phyloP scores from a whole-genome alignment of 2,797 vertebrate genomes.

The Sebastolobus altivelis region DNA sequence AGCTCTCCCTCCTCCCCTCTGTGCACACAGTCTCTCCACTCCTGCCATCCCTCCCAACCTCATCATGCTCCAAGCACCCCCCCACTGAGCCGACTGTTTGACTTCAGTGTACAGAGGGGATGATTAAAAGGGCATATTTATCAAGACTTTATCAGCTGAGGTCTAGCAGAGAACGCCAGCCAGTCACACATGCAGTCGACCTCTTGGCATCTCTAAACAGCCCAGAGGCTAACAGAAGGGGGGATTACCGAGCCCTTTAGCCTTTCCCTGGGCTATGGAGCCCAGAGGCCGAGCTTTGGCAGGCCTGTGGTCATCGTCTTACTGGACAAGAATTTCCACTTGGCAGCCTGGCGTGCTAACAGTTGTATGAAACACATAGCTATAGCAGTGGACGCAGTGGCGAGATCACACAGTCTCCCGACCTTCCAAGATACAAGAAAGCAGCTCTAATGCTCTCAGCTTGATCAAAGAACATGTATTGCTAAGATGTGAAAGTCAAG shows the following conservation, averaged over 20 bases:
- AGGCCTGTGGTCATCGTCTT: conserved; percentile 61
- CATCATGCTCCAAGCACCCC: conserved; percentile 9
- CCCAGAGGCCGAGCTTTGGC: conserved; percentile 54
- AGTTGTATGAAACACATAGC: conserved; percentile 46
- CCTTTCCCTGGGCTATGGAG: conserved; percentile 36
- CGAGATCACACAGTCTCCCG: conserved; percentile 26
- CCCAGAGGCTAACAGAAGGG: conserved; percentile 42
- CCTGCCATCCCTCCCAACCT: neutral
- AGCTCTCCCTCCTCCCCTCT: neutral
- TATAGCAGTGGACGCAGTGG: conserved; percentile 12
- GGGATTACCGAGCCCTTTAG: conserved; percentile 57
- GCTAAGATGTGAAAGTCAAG: too few relatives aligned
- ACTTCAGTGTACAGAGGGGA: conserved; percentile 1
- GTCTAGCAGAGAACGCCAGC: conserved; percentile 2
- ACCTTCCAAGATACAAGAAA: conserved; percentile 28
- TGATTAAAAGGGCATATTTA: conserved; percentile 41
- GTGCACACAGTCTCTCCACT: neutral
- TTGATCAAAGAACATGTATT: too few relatives aligned
- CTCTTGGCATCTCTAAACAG: conserved; percentile 42
- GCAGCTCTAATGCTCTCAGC: neutral
- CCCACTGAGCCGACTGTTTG: conserved; percentile 20
- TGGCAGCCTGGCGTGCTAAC: conserved; percentile 60
- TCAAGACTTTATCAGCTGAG: conserved; percentile 26
- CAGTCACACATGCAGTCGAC: conserved; percentile 17
- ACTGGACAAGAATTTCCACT: conserved; percentile 75